Percentiles rank a stretch among this genome's conserved stretches.
Conservation (phyloP, 2,888 invertebrate species). For the Anticlea derivata region DNA sequence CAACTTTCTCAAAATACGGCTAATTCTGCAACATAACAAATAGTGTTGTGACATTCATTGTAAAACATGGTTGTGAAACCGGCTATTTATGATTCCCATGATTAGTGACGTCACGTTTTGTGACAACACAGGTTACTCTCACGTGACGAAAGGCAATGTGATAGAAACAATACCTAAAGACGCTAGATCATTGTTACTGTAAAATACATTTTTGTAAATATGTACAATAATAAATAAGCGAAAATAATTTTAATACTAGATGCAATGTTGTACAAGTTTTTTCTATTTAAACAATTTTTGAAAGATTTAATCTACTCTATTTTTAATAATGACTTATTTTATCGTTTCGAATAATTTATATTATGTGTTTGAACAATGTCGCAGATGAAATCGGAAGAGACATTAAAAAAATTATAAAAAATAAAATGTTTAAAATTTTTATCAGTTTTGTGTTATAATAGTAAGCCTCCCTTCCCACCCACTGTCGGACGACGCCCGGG, state of each 20-base stretch:
- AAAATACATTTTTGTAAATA: constrained; percentile 81
- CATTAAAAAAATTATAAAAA: constrained; percentile 81
- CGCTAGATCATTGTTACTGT: constrained; percentile 83
- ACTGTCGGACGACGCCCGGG: constrained; percentile 66
- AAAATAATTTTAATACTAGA: constrained; percentile 77
- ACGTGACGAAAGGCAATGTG: constrained; percentile 66
- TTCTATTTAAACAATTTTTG: constrained; percentile 80
- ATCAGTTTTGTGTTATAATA: constrained; percentile 69
- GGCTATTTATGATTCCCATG: constrained; percentile 35
- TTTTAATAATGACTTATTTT: constrained; percentile 81
- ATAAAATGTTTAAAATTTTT: constrained; percentile 78
- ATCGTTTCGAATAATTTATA: constrained; percentile 83
- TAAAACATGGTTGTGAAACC: constrained; percentile 66
- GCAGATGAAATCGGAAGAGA: constrained; percentile 73
- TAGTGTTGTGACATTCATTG: constrained; percentile 51
- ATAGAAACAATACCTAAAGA: constrained; percentile 82
- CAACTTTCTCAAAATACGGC: constrained; percentile 36
- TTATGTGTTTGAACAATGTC: constrained; percentile 81
- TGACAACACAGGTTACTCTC: constrained; percentile 26
- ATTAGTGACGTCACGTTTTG: constrained; percentile 26
- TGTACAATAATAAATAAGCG: constrained; percentile 79
- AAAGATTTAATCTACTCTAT: constrained; percentile 82
- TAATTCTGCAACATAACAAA: constrained; percentile 39
- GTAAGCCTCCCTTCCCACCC: constrained; percentile 58
- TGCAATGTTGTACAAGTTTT: constrained; percentile 82